Base-by-base conservation (phyloP, 1,140 invertebrate genomes). In the Pogonognathellus flavescens region DNA sequence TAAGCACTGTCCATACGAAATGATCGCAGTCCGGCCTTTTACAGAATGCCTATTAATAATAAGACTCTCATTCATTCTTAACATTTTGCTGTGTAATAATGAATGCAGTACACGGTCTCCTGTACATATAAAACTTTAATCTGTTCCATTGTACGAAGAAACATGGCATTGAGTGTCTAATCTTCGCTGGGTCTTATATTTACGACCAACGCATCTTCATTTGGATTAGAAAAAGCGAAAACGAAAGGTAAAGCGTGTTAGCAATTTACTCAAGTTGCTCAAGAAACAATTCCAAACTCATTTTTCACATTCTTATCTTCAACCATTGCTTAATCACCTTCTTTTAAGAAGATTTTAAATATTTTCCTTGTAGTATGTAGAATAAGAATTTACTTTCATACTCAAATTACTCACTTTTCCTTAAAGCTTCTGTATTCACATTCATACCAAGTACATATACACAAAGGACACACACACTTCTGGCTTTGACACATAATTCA, bases 281-380 rank as follows among this genome's bases (percentile, higher is more conserved):
- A 50, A 57, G 53, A 76, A 76, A 76, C 70, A 76, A 66, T 66
- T 14, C 20, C 22, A 76, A 76, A n/a, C 70, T n/a, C 70, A 76
- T 76, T 76, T 76, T 16, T 76, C 70, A 49, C 5, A 25, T 50
- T 31, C 31, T 14, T 72, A 72, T 72, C 41, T 8, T 72, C 60
- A 18, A 13, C 22, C 31, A 41, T 41, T 25, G 8, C 62, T 3
- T 60, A 60, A 7, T 10, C 59, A 60, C 3, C 0, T 66, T 8
- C 13, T 22, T 66, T 66, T 41, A 41, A 41, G 31, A 41, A 1
- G 31, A 41, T 41, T 66, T 25, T 20, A 66, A 20, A 25, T 20
- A 66, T 66, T 66, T 13, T 18, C 11, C 14, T 25, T 25, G 11
- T 22, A 66, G 59, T 20, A 31, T 31, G 22, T 66, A 4, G 59